A percentile compares a stretch with the other conserved stretches of the same genome.
Conservation (phyloP, 2,113 vertebrate genomes). For the Brienomyrus longianalis region DNA sequence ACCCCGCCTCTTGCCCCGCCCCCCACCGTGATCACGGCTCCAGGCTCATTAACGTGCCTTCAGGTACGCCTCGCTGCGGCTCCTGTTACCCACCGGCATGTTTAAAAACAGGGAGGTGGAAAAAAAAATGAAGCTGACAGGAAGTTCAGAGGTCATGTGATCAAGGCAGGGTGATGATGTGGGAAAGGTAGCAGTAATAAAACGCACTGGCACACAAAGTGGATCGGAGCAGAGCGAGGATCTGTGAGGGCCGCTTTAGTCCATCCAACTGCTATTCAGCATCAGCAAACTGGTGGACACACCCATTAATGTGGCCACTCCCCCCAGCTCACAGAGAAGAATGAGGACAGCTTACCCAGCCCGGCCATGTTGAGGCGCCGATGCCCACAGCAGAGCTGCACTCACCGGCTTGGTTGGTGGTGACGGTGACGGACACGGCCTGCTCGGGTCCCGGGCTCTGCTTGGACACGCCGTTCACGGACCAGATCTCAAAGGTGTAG, state of each 20-base stretch:
- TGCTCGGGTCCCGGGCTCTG: constrained; percentile 85
- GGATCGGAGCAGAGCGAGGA: constrained; percentile 43
- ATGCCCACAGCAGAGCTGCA: not conserved
- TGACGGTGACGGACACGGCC: constrained; percentile 88
- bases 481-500: constrained; percentile 97
- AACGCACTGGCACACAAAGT: constrained; percentile 56
- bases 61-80: not conserved
- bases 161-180: constrained; percentile 37
- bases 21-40: not conserved
- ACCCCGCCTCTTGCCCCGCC: not conserved
- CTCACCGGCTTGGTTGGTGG: constrained; percentile 97
- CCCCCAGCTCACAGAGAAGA: not conserved
- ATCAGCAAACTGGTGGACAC: not conserved
- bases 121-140: constrained; percentile 40
- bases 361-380: not conserved
- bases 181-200: constrained; percentile 41
- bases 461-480: constrained; percentile 87
- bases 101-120: constrained; percentile 45
- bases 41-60: not conserved
- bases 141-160: constrained; percentile 48
- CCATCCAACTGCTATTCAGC: constrained; percentile 14
- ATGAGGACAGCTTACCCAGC: not conserved
- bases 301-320: too few species aligned
- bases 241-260: constrained; percentile 20
- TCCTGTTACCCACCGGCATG: not conserved